Evolutionary conservation across 2,888 invertebrate genomes (phyloP).

Genomic region (Arrhopalites spinosus): DNA sequence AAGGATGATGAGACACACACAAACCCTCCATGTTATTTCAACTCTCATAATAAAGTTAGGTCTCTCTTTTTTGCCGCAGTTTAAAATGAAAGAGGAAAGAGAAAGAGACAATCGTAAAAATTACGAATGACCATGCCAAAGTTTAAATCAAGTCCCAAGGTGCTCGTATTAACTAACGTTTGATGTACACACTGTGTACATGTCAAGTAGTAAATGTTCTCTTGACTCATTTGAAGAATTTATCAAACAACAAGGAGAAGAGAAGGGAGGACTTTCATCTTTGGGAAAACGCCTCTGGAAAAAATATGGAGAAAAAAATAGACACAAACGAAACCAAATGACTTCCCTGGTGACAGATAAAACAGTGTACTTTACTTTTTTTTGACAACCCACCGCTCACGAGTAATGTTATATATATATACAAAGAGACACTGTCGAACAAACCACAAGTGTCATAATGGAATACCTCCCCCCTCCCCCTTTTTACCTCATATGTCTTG

Average conservation of each 20-base stretch:
- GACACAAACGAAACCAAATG: conserved; percentile 18
- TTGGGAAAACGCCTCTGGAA: not conserved
- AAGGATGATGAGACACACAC: not conserved
- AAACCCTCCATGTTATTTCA: not conserved
- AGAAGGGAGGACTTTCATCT: not conserved
- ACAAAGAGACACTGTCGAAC: not conserved
- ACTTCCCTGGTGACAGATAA: conserved; percentile 39
- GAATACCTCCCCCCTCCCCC: not conserved
- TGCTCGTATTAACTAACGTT: conserved; percentile 17
- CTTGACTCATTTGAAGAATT: not conserved
- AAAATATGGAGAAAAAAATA: not conserved
- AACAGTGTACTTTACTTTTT: conserved; percentile 11
- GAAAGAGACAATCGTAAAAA: conserved; percentile 25
- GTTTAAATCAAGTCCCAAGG: conserved; percentile 28
- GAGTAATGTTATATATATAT: not conserved
- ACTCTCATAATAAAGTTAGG: not conserved
- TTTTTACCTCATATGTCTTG: too few species aligned
- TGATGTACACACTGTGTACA: not conserved
- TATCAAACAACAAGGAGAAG: not conserved
- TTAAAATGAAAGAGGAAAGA: not conserved
- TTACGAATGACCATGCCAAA: conserved; percentile 30
- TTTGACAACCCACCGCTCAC: not conserved
- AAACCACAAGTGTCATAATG: not conserved
- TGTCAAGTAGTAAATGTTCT: not conserved
- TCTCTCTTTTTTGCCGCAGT: not conserved